Base-by-base conservation (phyloP, 2,888 invertebrate genomes). In the Tetragonisca angustula region DNA sequence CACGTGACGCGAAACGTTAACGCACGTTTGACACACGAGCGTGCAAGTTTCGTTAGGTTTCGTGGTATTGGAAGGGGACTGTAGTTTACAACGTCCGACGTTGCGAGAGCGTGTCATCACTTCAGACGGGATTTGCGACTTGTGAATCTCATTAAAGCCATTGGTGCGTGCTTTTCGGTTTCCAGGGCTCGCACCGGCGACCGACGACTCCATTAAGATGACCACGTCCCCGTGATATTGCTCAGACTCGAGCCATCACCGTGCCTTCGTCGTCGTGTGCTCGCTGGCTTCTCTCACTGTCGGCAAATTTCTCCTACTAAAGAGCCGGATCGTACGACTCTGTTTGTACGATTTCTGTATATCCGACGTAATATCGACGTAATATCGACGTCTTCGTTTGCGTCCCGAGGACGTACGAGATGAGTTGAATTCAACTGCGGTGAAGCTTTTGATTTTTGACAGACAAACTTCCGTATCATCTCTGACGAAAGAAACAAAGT, bases 211-310 rank as follows among this genome's bases (percentile, higher is more conserved):
- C 87, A 94, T 94, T 93, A 94, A 94, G 94, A 94, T 94, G 94
- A 94, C 94, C 94, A 94, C 85, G 91, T 93, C 92, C 92, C 94
- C 94, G 94, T 94, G 94, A 94, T 94, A 94, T 94, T 94, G 91
- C 93, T 92, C 91, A 91, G 93, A 92, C 90, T 90, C 88, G 87
- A 87, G 88, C 87, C 76, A 88, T 88, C 87, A 80, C 85, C 81
- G 74, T 81, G 79, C 75, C 86, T 86, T 80, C 88, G 81, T 86
- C 84, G 69, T 72, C 79, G 64, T 67, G 21, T 62, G 50, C 50
- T 84, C 86, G 68, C 81, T 69, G 73, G 56, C 69, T 65, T 67
- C 21, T 74, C 21, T 70, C 65, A 43, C 72, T 43, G 74, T 32
- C 68, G 50, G 59, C 54, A 79, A 76, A 72, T 86, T 77, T 79